phyloP scores from a whole-genome alignment of 2,797 vertebrate genomes.

The Hemitrygon akajei region DNA sequence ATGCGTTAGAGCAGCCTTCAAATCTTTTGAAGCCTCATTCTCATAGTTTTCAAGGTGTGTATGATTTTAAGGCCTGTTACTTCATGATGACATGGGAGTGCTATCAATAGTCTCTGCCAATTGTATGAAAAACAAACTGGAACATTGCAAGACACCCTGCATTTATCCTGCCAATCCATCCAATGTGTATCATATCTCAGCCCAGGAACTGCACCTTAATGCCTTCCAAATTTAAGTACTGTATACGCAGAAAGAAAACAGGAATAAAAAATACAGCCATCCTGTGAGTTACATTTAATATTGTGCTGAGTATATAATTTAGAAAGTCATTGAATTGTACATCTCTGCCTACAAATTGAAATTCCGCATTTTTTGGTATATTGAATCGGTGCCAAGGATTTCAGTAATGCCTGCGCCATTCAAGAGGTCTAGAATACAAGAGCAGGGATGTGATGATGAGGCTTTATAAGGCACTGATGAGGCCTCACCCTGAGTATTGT shows the following conservation, averaged over 20 bases:
- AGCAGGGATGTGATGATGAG: too few species aligned
- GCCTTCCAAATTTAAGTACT: background rate
- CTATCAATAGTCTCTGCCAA: background rate
- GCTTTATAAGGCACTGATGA: too few species aligned
- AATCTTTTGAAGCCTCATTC: background rate
- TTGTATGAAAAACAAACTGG: background rate
- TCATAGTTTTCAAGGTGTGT: background rate
- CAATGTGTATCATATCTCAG: background rate
- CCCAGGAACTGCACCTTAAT: background rate
- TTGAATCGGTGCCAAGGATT: too few species aligned
- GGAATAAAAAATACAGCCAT: background rate
- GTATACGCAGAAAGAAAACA: background rate
- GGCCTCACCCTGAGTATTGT: too few species aligned
- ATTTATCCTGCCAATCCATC: background rate
- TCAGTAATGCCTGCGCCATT: too few species aligned
- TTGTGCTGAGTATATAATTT: background rate
- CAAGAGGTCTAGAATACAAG: too few species aligned
- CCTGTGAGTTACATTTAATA: background rate
- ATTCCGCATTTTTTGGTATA: too few species aligned
- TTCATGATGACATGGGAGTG: background rate
- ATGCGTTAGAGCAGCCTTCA: background rate
- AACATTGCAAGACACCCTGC: background rate
- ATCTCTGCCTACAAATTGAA: background rate
- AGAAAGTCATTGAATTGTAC: background rate
- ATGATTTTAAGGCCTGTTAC: background rate